phyloP scores from a whole-genome alignment of 2,888 invertebrate genomes.

The Pyrocoelia pectoralis region DNA sequence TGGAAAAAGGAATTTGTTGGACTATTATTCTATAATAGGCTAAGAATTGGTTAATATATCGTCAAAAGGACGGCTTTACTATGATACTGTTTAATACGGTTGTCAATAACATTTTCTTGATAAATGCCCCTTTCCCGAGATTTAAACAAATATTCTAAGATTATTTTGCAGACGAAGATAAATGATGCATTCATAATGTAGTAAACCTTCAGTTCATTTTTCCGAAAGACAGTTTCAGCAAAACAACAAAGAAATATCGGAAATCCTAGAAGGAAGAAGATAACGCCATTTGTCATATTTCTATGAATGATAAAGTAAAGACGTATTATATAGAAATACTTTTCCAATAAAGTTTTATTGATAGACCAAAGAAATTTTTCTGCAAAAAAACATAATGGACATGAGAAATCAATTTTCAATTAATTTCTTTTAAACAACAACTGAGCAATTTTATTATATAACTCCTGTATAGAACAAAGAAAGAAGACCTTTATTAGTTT shows the following conservation, averaged over 20 bases:
- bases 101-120: too few species aligned
- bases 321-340: neutral
- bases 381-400: neutral
- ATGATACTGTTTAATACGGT: too few species aligned
- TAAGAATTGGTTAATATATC: too few species aligned
- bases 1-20: too few species aligned
- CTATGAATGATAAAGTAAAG: neutral
- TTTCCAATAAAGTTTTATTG: neutral
- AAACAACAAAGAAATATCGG: neutral
- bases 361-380: neutral
- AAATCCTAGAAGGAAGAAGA: neutral
- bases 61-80: too few species aligned
- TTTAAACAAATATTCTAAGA: neutral
- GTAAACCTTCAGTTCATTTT: neutral
- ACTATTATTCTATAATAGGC: too few species aligned
- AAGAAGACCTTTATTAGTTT: neutral
- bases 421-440: neutral
- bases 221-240: neutral
- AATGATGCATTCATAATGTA: neutral
- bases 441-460: neutral
- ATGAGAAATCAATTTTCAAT: neutral
- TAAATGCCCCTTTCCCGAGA: neutral
- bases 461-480: neutral
- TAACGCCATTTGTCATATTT: neutral
- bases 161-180: neutral